These are phyloP conservation scores for Batillaria attramentaria DNA, from an alignment of 1,140 invertebrate genomes.

Conservation along the genomic window DNA sequence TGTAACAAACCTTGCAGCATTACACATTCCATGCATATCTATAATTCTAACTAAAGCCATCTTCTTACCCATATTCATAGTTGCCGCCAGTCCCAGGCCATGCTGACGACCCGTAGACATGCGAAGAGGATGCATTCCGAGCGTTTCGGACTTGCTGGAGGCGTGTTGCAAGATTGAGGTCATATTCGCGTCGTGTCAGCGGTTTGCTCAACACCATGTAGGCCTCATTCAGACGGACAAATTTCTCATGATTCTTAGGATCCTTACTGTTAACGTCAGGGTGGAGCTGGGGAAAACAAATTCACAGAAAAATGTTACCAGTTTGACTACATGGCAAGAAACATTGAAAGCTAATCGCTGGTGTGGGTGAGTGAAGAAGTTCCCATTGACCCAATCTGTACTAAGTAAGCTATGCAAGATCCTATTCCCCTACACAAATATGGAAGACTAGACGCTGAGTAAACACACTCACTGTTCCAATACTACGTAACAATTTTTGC, in stretches of 20 bases:
- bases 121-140: conserved; percentile 8
- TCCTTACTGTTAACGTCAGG: conserved; percentile 77
- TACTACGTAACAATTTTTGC: no score
- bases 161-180: conserved; percentile 56
- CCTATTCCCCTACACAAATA: neutral
- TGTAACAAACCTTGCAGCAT: neutral
- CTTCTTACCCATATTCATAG: neutral
- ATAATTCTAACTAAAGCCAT: neutral
- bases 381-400: no score
- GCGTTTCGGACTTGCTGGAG: conserved; percentile 10
- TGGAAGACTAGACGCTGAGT: neutral
- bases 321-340: neutral
- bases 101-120: conserved; percentile 21
- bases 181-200: conserved; percentile 75
- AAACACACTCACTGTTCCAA: no score
- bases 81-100: conserved; percentile 26
- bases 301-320: neutral
- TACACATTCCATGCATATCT: neutral
- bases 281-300: conserved; percentile 74
- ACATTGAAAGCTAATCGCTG: no score
- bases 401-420: neutral
- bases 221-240: conserved; percentile 78
- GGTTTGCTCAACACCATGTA: conserved; percentile 77
- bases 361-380: no score
- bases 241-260: conserved; percentile 72